Percentiles rank a stretch among this genome's conserved stretches.
These are phyloP conservation scores for Bos taurus DNA, from an alignment of 2,113 vertebrate genomes.

Conservation along the genomic window DNA sequence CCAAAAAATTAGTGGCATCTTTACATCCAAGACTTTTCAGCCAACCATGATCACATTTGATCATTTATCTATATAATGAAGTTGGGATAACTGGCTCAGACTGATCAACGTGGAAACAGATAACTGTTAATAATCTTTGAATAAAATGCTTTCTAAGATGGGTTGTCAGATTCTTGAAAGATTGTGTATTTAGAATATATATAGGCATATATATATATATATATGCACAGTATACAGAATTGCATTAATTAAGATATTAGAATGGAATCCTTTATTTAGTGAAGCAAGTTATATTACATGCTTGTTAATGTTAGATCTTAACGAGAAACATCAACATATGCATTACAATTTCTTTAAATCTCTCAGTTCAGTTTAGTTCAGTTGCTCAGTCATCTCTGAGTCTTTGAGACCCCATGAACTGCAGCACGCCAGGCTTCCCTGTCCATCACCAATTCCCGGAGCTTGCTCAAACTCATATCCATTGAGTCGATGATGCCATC, in stretches of 20 bases:
- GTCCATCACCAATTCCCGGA: background rate
- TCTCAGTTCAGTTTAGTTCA: background rate
- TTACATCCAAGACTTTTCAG: background rate
- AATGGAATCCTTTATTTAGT: background rate
- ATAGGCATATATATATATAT: background rate
- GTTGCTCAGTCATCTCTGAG: background rate
- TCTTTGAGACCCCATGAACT: background rate
- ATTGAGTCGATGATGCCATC: background rate
- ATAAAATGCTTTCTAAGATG: background rate
- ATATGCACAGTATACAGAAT: background rate
- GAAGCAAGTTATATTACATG: background rate
- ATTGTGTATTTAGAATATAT: background rate
- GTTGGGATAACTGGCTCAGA: background rate
- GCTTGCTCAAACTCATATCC: background rate
- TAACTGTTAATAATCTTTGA: background rate
- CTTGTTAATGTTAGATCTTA: background rate
- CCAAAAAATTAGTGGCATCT: background rate
- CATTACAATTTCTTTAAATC: background rate
- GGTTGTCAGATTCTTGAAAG: background rate
- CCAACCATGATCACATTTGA: background rate
- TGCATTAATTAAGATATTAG: background rate
- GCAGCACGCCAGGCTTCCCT: background rate
- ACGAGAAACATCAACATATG: background rate
- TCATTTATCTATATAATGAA: background rate
- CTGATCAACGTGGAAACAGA: background rate